Conservation (phyloP, 1,140 invertebrate species). For the Bombus pyrosoma region DNA sequence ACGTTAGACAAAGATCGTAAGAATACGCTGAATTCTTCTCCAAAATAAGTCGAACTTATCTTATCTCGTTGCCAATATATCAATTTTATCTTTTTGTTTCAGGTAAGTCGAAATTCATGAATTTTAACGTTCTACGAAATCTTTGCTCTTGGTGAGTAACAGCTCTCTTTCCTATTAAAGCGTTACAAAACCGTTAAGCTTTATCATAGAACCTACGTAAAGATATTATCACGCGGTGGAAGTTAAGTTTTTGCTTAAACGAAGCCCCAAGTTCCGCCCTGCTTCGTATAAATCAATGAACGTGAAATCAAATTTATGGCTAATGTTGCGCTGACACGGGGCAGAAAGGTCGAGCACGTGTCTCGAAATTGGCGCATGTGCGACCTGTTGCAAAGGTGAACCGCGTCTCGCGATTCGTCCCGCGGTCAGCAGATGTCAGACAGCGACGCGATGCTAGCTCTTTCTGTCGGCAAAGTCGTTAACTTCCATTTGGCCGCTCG, state of each 20-base stretch:
- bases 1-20: background rate
- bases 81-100: constrained; percentile 32
- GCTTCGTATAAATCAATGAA: background rate
- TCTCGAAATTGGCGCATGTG: constrained; percentile 6
- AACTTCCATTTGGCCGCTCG: constrained; percentile 35
- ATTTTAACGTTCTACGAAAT: background rate
- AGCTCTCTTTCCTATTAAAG: background rate
- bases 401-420: constrained; percentile 11
- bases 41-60: background rate
- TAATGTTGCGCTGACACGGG: background rate
- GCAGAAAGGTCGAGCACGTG: constrained; percentile 27
- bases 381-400: constrained; percentile 64
- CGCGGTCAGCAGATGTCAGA: constrained; percentile 70
- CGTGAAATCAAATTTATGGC: constrained; percentile 3
- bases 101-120: constrained; percentile 39
- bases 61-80: background rate
- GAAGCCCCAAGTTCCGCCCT: background rate
- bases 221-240: background rate
- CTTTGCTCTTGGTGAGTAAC: background rate
- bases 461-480: constrained; percentile 58
- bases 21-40: background rate
- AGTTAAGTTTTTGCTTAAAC: background rate
- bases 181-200: no score
- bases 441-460: constrained; percentile 44
- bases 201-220: background rate